These are phyloP conservation scores for Stichopus horrens DNA, from an alignment of 53 echinoderm and acorn worm genomes.

Conservation along the genomic window DNA sequence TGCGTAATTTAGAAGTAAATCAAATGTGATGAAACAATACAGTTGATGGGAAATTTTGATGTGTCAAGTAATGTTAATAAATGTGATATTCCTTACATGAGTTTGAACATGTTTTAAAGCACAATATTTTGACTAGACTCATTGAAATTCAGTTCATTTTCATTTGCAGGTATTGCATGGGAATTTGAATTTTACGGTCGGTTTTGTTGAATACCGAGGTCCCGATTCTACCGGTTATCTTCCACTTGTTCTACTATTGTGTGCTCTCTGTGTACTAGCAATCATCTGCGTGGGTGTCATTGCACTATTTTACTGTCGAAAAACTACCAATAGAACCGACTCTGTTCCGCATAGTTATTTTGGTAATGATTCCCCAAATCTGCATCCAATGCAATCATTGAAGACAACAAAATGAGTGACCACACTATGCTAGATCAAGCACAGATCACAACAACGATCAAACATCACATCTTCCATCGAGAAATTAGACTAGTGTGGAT, in stretches of 20 bases:
- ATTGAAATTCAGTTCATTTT: neutral
- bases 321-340: neutral
- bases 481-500: too few species aligned
- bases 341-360: neutral
- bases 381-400: neutral
- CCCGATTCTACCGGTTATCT: neutral
- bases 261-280: neutral
- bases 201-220: conserved; percentile 1
- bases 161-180: conserved; percentile 6
- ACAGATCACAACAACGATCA: too few species aligned
- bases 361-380: neutral
- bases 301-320: neutral
- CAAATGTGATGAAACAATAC: too few species aligned
- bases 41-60: too few species aligned
- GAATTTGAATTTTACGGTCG: neutral
- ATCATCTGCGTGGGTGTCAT: neutral
- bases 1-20: too few species aligned
- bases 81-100: too few species aligned
- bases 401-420: neutral
- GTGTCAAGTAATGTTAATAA: too few species aligned
- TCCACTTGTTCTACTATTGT: neutral
- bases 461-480: too few species aligned
- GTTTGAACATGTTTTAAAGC: too few species aligned
- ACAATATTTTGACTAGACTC: too few species aligned
- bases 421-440: neutral